phyloP scores from a whole-genome alignment of 2,113 vertebrate genomes.

The Rhea americana region DNA sequence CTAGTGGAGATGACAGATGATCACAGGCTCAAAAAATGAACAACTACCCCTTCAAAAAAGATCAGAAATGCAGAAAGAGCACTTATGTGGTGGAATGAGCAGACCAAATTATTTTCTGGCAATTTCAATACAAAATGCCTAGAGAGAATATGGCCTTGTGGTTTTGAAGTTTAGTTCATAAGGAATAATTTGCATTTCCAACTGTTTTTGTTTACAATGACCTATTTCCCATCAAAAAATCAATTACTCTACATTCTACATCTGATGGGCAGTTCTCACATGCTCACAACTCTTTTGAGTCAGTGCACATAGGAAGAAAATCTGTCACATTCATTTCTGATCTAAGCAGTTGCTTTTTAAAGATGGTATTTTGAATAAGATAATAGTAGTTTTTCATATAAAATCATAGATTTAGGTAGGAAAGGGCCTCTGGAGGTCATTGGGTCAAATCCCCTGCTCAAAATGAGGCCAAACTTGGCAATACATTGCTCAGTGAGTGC shows the following conservation, averaged over 20 bases:
- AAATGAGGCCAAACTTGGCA: neutral
- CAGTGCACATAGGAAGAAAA: neutral
- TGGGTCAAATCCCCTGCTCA: neutral
- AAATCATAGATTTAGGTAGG: neutral
- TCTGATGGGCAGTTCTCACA: no score
- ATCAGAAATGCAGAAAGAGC: neutral
- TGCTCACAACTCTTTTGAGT: no score
- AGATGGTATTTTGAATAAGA: neutral
- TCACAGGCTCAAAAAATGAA: neutral
- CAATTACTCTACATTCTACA: neutral
- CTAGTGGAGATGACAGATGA: conserved; percentile 61
- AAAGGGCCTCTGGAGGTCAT: neutral
- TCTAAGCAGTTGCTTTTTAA: neutral
- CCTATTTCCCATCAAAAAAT: neutral
- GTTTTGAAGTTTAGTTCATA: neutral
- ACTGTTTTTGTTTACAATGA: neutral
- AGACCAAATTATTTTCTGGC: neutral
- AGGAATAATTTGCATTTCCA: neutral
- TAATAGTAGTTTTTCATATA: neutral
- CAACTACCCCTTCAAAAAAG: neutral
- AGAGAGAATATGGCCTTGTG: neutral
- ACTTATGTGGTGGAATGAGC: neutral
- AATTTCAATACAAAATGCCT: neutral
- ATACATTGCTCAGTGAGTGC: neutral
- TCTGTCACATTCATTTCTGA: neutral